These are phyloP conservation scores for Digitonthophagus gazella DNA, from an alignment of 2,888 invertebrate genomes.

Conservation along the genomic window DNA sequence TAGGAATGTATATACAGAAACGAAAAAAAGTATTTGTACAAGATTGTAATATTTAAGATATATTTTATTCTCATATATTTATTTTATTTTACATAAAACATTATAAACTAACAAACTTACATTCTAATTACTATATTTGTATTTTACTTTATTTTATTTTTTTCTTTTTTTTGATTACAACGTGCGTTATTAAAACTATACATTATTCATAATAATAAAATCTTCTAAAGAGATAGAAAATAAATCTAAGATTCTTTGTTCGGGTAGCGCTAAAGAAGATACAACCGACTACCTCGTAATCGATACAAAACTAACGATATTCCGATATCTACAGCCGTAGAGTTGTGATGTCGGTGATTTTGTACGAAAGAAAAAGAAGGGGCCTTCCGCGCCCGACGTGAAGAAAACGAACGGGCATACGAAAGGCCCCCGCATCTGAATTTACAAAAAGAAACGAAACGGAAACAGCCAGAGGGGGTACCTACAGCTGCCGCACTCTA, in stretches of 20 bases:
- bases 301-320: not conserved
- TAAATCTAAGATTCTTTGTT: not conserved
- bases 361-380: not conserved
- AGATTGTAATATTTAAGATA: too few relatives aligned
- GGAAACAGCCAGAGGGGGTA: not conserved
- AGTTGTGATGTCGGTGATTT: not conserved
- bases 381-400: not conserved
- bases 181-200: not conserved
- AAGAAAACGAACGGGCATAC: not conserved
- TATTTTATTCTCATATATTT: not conserved
- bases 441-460: slow-evolving; percentile 9
- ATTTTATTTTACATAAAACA: not conserved
- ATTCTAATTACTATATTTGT: too few relatives aligned
- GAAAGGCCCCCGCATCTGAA: not conserved
- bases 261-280: not conserved
- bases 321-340: not conserved
- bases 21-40: too few relatives aligned
- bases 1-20: too few relatives aligned
- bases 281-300: not conserved
- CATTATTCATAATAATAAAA: too few relatives aligned
- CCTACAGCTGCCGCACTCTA: slow-evolving; percentile 7
- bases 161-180: not conserved
- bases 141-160: too few relatives aligned
- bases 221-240: too few relatives aligned
- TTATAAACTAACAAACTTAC: not conserved